Evolutionary conservation across 2,113 vertebrate species (phyloP).

Genomic region (Syngnathus typhle): DNA sequence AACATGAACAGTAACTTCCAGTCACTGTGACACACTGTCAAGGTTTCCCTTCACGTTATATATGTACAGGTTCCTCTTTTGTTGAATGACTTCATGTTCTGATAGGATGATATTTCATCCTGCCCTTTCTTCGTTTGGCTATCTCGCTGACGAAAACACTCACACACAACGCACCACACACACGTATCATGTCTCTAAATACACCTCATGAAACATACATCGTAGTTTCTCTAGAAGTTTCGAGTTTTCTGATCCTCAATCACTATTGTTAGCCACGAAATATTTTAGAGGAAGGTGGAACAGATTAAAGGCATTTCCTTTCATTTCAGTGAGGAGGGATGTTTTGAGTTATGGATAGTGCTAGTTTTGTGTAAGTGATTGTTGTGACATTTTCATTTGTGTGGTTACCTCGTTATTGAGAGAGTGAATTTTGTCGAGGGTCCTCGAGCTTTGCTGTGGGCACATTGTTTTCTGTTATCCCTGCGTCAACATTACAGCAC

Average conservation of each 20-base stretch:
- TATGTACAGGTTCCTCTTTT: conserved; percentile 22
- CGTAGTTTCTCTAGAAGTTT: neutral
- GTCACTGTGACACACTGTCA: too few relatives aligned
- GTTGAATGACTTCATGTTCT: conserved; percentile 53
- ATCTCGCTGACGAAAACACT: neutral
- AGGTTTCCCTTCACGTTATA: neutral
- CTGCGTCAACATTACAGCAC: too few relatives aligned
- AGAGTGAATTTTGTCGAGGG: neutral
- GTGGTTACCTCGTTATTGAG: neutral
- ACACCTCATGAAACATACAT: conserved; percentile 43
- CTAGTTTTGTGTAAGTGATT: neutral
- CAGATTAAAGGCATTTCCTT: neutral
- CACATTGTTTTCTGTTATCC: too few relatives aligned
- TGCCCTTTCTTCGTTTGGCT: neutral
- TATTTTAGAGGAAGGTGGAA: neutral
- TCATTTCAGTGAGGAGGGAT: neutral
- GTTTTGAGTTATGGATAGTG: neutral
- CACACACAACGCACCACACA: conserved; percentile 7
- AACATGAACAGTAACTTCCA: conserved; percentile 29
- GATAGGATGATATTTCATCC: conserved; percentile 61
- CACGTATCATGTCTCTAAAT: conserved; percentile 44
- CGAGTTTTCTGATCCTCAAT: neutral
- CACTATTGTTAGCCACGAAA: neutral
- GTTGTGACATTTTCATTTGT: neutral
- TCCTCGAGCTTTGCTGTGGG: too few relatives aligned